phyloP scores from a whole-genome alignment of 2,113 vertebrate genomes.

The Indicator indicator region DNA sequence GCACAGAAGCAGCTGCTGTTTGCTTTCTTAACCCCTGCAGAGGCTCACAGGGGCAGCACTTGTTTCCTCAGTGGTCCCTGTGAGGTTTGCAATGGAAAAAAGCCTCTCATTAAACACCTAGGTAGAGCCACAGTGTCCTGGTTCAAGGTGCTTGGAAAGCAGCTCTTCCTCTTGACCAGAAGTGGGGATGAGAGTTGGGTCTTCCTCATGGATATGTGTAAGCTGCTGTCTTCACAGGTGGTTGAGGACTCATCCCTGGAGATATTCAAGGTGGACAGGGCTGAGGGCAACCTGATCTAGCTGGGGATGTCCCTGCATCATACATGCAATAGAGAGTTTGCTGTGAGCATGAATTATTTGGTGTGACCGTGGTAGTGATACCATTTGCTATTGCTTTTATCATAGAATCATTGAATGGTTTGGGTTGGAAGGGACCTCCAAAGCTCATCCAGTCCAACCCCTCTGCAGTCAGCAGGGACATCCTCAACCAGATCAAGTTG shows the following conservation, averaged over 20 bases:
- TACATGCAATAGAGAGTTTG: background rate
- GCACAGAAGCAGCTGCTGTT: constrained; percentile 6
- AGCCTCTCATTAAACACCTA: background rate
- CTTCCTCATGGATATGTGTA: background rate
- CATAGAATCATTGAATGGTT: no score
- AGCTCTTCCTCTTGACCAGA: background rate
- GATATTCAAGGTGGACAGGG: no score
- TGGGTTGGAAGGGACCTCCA: no score
- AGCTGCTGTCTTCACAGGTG: background rate
- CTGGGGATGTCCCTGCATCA: no score
- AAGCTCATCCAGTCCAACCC: no score
- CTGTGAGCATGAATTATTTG: background rate
- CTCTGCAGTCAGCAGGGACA: no score
- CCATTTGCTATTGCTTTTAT: background rate
- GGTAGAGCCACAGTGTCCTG: background rate
- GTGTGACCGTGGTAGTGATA: background rate
- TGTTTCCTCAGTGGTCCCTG: background rate
- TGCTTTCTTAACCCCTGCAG: background rate
- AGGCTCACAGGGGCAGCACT: background rate
- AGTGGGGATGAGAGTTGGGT: background rate
- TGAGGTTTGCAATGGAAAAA: background rate
- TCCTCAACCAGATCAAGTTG: no score
- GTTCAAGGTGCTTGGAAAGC: background rate
- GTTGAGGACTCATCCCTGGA: no score
- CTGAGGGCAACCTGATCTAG: no score